A percentile compares a stretch with the other conserved stretches of the same genome.
Evolutionary conservation across 2,113 vertebrate genomes (phyloP).

Genomic region (Madoqua kirkii): DNA sequence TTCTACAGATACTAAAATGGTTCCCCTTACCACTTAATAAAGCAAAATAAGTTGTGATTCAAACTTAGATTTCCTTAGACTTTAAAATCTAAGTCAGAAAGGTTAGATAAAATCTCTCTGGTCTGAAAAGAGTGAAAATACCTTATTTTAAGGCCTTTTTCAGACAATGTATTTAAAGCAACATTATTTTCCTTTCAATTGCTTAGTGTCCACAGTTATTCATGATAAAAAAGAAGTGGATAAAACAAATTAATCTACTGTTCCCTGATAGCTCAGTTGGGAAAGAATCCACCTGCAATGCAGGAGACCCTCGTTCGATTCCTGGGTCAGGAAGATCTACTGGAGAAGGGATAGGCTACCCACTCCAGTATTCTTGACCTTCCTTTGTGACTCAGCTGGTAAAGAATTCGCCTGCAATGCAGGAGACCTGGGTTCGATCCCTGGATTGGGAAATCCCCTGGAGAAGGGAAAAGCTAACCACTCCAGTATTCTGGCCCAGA

Average conservation of each 20-base stretch:
- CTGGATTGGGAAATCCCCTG: neutral
- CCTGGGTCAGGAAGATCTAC: neutral
- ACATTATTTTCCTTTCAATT: neutral
- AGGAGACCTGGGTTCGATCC: neutral
- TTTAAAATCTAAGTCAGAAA: constrained; percentile 23
- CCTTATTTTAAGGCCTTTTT: neutral
- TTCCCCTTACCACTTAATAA: neutral
- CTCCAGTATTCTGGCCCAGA: neutral
- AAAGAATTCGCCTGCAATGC: neutral
- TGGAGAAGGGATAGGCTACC: neutral
- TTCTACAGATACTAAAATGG: neutral
- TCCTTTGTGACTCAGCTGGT: neutral
- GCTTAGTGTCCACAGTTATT: neutral
- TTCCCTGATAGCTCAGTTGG: neutral
- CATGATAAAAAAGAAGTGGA: neutral
- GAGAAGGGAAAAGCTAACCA: neutral
- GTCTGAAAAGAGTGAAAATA: neutral
- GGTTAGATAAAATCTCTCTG: neutral
- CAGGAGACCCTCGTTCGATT: neutral
- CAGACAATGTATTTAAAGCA: neutral
- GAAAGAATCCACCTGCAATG: neutral
- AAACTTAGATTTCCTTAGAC: neutral
- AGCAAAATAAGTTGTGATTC: neutral
- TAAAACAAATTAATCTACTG: neutral
- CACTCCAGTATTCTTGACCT: neutral